Percentiles rank a stretch among this genome's conserved stretches.
These are phyloP conservation scores for Ectemnius continuus DNA, from an alignment of 2,888 invertebrate genomes.

Conservation along the genomic window DNA sequence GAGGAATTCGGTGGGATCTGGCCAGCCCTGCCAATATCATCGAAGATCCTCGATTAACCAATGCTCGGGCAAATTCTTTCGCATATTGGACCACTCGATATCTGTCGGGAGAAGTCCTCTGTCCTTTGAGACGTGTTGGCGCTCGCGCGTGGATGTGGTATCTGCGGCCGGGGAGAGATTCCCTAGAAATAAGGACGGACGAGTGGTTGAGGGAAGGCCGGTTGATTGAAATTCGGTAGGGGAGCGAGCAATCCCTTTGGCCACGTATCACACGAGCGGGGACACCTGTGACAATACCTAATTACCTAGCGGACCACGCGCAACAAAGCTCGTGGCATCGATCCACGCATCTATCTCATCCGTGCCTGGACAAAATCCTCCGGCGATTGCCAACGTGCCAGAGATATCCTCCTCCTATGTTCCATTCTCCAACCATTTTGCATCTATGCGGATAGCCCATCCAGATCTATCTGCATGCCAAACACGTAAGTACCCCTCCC, in stretches of 20 bases:
- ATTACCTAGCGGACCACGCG: constrained; percentile 16
- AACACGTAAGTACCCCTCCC: no score
- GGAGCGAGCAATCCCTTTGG: constrained; percentile 12
- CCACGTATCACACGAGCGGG: constrained; percentile 25
- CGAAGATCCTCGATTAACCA: no score
- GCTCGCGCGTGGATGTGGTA: no score
- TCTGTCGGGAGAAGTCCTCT: no score
- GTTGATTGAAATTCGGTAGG: constrained; percentile 27
- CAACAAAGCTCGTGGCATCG: constrained; percentile 55
- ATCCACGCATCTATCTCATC: constrained; percentile 39
- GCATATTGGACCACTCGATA: no score
- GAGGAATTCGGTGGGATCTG: no score
- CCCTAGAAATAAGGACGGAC: constrained; percentile 1
- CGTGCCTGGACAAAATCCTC: constrained; percentile 41
- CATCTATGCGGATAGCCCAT: no score
- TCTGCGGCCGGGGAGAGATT: no score
- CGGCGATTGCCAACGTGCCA: constrained; percentile 55
- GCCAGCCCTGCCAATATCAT: no score
- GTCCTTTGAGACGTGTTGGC: no score
- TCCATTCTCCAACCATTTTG: constrained; percentile 19
- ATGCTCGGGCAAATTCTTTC: no score
- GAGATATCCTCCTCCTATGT: constrained; percentile 50
- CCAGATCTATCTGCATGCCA: no score
- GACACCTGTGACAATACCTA: constrained; percentile 48
- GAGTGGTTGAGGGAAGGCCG: not conserved